Evolutionary conservation across 2,113 vertebrate species (phyloP).

Genomic region (Callocephalon fimbriatum): DNA sequence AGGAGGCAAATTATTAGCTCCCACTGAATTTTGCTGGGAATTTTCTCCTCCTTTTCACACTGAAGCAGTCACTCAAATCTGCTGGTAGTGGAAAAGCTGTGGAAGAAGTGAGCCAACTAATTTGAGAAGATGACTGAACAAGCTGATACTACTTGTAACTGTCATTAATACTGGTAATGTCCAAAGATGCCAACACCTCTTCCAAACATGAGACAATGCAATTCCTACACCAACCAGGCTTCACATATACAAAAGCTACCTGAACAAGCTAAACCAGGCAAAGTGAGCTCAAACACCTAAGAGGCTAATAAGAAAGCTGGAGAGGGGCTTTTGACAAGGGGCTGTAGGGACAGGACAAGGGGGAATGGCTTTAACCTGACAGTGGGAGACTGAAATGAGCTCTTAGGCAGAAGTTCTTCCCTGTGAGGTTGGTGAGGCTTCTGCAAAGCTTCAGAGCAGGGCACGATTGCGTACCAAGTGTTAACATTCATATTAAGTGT

Average conservation of each 20-base stretch:
- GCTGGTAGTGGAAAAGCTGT: neutral
- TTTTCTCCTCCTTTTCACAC: neutral
- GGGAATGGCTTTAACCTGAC: neutral
- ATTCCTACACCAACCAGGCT: neutral
- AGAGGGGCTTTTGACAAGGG: neutral
- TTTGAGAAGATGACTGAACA: fast-evolving
- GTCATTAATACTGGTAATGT: neutral
- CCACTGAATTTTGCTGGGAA: neutral
- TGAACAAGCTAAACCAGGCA: neutral
- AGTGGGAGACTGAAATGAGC: neutral
- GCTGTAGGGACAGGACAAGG: neutral
- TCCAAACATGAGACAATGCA: neutral
- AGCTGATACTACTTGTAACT: neutral
- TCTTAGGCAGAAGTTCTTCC: neutral
- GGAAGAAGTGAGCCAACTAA: neutral
- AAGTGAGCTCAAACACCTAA: neutral
- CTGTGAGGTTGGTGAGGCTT: neutral
- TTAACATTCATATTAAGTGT: neutral
- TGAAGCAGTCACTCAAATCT: neutral
- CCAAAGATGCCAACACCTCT: neutral
- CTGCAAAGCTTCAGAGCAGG: neutral
- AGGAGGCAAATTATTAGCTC: neutral
- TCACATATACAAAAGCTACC: neutral
- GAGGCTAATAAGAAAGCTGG: neutral
- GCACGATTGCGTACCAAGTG: fast-evolving